These are phyloP conservation scores for Aplocera efformata DNA, from an alignment of 2,888 invertebrate genomes.

Conservation along the genomic window DNA sequence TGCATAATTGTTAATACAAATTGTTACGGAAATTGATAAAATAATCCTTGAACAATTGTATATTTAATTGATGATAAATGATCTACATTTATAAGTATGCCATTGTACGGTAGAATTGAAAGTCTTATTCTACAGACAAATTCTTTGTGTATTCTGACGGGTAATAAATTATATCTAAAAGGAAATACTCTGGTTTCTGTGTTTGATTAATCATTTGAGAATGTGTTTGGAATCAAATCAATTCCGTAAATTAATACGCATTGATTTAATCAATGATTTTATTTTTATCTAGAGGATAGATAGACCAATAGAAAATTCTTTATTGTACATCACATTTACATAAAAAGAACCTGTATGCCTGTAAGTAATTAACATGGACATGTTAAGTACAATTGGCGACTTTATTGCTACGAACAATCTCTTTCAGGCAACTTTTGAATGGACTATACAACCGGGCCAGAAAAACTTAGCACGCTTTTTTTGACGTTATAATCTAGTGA, in stretches of 20 bases:
- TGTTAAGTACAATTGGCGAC: no score
- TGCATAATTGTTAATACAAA: no score
- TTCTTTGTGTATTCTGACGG: conserved; percentile 37
- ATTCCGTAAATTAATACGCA: conserved; percentile 6
- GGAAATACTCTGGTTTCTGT: conserved; percentile 11
- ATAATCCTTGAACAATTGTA: conserved; percentile 49
- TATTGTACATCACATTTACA: no score
- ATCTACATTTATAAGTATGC: conserved; percentile 33
- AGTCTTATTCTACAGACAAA: conserved; percentile 33
- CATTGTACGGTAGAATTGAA: conserved; percentile 32
- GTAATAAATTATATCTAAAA: conserved; percentile 34
- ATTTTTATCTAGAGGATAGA: no score
- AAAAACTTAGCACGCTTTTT: no score
- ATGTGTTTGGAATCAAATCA: neutral
- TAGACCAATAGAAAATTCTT: no score
- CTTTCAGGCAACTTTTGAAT: no score
- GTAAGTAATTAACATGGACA: no score
- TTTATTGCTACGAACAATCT: no score
- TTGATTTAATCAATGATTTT: neutral
- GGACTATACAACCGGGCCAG: no score
- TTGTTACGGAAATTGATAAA: conserved; percentile 41
- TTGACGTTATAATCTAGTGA: no score
- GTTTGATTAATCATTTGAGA: conserved; percentile 11
- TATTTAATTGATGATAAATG: conserved; percentile 48
- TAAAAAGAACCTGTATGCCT: no score